Evolutionary conservation across 2,113 vertebrate genomes (phyloP).

Genomic region (Oncorhynchus kisutch): DNA sequence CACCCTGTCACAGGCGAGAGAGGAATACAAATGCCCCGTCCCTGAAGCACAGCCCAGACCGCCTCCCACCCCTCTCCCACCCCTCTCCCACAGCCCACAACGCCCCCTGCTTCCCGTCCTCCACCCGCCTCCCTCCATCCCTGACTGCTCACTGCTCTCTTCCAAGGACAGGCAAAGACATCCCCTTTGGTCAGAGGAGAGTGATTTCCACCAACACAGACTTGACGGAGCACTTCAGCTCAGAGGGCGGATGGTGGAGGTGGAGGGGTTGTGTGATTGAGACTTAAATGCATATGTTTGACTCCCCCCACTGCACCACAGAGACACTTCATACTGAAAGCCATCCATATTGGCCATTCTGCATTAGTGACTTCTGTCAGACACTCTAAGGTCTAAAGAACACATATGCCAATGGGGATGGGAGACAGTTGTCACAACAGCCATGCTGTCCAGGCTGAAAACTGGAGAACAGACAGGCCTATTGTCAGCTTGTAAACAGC

Average conservation of each 20-base stretch:
- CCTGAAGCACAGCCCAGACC: conserved; percentile 54
- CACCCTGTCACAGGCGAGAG: conserved; percentile 62
- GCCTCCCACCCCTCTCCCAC: conserved; percentile 23
- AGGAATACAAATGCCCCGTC: conserved; percentile 75
- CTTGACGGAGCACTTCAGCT: conserved; percentile 25
- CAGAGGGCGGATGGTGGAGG: conserved; percentile 15
- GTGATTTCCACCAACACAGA: conserved; percentile 55
- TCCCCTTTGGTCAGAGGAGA: conserved; percentile 58
- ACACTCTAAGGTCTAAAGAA: neutral
- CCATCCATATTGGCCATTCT: conserved; percentile 40
- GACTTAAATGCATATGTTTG: conserved; percentile 55
- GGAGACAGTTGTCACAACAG: conserved; percentile 3
- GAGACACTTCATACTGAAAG: conserved; percentile 23
- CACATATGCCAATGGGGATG: neutral
- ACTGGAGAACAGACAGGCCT: too few species aligned
- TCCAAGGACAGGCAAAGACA: conserved; percentile 78
- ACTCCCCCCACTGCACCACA: conserved; percentile 23
- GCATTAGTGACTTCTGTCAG: conserved; percentile 25
- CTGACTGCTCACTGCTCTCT: conserved; percentile 58
- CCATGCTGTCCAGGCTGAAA: too few species aligned
- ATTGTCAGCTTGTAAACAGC: too few species aligned
- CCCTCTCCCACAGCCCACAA: conserved; percentile 23
- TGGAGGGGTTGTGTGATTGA: conserved; percentile 44
- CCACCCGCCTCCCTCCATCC: conserved; percentile 49
- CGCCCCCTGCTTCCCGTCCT: conserved; percentile 9